Evolutionary conservation across 2,113 vertebrate genomes (phyloP), one percentile per base, ranked within the genome.

Genomic region (Amazona vittata): DNA sequence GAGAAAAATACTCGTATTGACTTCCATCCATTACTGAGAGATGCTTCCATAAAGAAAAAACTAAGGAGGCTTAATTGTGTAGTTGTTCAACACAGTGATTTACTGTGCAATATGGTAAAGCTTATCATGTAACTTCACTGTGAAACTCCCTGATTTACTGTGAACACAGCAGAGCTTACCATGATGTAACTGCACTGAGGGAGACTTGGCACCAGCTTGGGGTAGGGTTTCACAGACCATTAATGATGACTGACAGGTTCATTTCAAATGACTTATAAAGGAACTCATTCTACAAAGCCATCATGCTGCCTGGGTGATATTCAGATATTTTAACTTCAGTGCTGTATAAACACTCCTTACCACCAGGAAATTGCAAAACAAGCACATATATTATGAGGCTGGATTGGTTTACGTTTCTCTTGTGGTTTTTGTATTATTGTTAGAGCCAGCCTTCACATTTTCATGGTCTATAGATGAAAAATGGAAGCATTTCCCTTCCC

Each of bases 211-310:
- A 93, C 46, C 86, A 97, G 86, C 88, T 91, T 82, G 63, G 92
- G 71, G 74, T 70, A 93, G 87, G 68, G 78, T 94, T 98, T 98
- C 95, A 94, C 96, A 95, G 95, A 92, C 94, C 95, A 94, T 97
- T 98, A 97, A 96, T 92, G 97, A 93, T 97, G 96, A 97, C 81
- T 97, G 96, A 93, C 96, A 95, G 69, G 87, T 90, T 98, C 94
- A 95, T 96, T 96, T 97, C 91, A 94, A 96, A 93, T 63, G 83
- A 94, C 82, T 93, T 95, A 92, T 64, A 94, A 92, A 93, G 91
- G 71, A 96, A 82, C 84, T 96, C 87, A 83, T 80, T 59, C 83
- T 89, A 93, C 53, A 89, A 96, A 95, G 76, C 75, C 71, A 91
- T 93, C 92, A 68, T 75, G 76, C 68, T 92, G 76, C 43, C 71